Base-by-base conservation (phyloP, 2,113 vertebrate genomes). In the Cyphomyrus discorhynchus region DNA sequence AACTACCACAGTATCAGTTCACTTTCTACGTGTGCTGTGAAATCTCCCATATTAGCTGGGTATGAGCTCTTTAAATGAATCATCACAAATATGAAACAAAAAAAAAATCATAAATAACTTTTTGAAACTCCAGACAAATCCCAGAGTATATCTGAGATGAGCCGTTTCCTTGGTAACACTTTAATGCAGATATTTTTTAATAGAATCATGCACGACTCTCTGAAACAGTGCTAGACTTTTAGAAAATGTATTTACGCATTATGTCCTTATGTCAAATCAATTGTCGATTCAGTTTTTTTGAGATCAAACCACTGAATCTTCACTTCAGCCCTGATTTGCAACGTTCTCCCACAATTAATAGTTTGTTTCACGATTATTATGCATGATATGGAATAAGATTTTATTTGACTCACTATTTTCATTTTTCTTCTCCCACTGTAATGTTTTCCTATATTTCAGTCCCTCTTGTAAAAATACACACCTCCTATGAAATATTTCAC, bases 151-250 rank as follows among this genome's bases (percentile, higher is more conserved):
- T n/a, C 5, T 56, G 35, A 53, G 27, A 58, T 87, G 31, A 56
- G 53, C 5, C 1, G 50, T 87, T 58, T 87, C 86, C 86, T 87
- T 87, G 50, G 46, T 62, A 88, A 52, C 53, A 45, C 56, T 88
- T 88, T 19, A 87, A 88, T 66, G 27, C 87, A 62, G 87, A 88
- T 46, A 39, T 52, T 58, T 56, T 87, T 66, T 62, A 11, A 53
- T 2, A 87, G 35, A 88, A 66, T 27, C 56, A 47, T 74, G 21
- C 31, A 24, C 45, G 7, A n/a, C 45, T n/a, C 45, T 49, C 39
- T 11, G 42, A 39, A 56, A 45, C 35, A 88, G 42, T 24, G 82
- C 9, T 27, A 88, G 24, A n/a, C 27, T 27, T 31, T 42, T 58
- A 19, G 86, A 50, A 13, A 13, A 52, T 39, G 15, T 31, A 56